These are phyloP conservation scores for Chrysotoxum bicinctum DNA, from an alignment of 2,888 invertebrate species.

Conservation along the genomic window DNA sequence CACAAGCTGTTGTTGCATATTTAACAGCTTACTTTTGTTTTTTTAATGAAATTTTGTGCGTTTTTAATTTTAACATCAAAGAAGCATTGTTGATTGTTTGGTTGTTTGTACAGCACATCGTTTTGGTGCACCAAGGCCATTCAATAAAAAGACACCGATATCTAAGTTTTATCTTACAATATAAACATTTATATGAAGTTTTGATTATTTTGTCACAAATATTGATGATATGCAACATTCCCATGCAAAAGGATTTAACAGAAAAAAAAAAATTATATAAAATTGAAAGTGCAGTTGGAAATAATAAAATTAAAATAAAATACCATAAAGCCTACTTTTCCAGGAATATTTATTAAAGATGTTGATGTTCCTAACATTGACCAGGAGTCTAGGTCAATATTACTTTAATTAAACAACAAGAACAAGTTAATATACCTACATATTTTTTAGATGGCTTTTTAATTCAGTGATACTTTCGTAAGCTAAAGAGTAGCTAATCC, in stretches of 20 bases:
- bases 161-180: constrained; percentile 10
- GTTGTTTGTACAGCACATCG: constrained; percentile 56
- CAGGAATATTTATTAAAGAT: background rate
- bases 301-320: background rate
- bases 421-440: too few relatives aligned
- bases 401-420: too few relatives aligned
- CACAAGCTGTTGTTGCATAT: constrained; percentile 55
- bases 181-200: constrained; percentile 50
- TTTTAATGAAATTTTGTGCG: constrained; percentile 53
- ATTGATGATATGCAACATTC: constrained; percentile 62
- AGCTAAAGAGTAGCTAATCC: too few relatives aligned
- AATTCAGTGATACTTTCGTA: too few relatives aligned
- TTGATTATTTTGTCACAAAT: constrained; percentile 25
- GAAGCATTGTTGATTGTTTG: constrained; percentile 37
- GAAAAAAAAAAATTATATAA: background rate
- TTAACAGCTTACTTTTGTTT: constrained; percentile 27
- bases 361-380: too few relatives aligned
- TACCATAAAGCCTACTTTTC: background rate
- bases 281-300: constrained; percentile 3
- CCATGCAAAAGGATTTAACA: constrained; percentile 61
- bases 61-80: constrained; percentile 30
- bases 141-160: constrained; percentile 37
- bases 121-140: constrained; percentile 55
- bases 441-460: too few relatives aligned
- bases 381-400: too few relatives aligned